Conservation (phyloP, 2,888 invertebrate species). For the Leptinotarsa tumamoca region DNA sequence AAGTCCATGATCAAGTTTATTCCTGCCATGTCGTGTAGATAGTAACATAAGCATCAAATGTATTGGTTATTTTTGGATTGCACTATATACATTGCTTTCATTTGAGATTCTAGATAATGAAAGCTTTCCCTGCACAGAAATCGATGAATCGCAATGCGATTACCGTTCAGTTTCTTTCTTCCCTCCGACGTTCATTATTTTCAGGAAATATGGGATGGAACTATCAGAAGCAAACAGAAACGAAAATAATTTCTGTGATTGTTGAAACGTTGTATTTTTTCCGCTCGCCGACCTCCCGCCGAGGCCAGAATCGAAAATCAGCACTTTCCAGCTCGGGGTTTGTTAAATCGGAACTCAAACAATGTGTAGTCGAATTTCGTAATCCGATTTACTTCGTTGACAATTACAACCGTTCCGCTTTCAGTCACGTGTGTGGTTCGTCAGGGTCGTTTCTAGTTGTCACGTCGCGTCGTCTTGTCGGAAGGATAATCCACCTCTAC, state of each 20-base stretch:
- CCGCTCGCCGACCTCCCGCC: slow-evolving; percentile 14
- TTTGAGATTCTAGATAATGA: not conserved
- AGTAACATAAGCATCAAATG: no score
- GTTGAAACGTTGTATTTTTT: slow-evolving; percentile 28
- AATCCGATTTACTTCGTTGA: slow-evolving; percentile 19
- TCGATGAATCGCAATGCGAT: slow-evolving; percentile 24
- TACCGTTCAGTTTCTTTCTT: slow-evolving; percentile 15
- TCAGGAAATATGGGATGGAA: slow-evolving; percentile 17
- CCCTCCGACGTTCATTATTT: slow-evolving; percentile 10
- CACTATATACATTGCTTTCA: not conserved
- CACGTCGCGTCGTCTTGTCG: not conserved
- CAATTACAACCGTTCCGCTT: slow-evolving; percentile 20
- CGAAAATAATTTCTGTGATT: slow-evolving; percentile 23
- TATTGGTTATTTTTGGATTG: no score
- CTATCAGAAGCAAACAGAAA: slow-evolving; percentile 27
- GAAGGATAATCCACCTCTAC: no score
- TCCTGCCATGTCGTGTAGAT: no score
- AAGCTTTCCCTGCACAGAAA: not conserved
- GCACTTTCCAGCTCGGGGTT: slow-evolving; percentile 21
- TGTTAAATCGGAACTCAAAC: slow-evolving; percentile 27
- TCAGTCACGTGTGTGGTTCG: slow-evolving; percentile 8
- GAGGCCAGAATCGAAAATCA: slow-evolving; percentile 29
- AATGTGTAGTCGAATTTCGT: slow-evolving; percentile 27
- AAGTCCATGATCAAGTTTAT: no score
- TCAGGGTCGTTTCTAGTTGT: not conserved